Conservation (phyloP, 2,113 vertebrate species). For the Sinocyclocheilus grahami region DNA sequence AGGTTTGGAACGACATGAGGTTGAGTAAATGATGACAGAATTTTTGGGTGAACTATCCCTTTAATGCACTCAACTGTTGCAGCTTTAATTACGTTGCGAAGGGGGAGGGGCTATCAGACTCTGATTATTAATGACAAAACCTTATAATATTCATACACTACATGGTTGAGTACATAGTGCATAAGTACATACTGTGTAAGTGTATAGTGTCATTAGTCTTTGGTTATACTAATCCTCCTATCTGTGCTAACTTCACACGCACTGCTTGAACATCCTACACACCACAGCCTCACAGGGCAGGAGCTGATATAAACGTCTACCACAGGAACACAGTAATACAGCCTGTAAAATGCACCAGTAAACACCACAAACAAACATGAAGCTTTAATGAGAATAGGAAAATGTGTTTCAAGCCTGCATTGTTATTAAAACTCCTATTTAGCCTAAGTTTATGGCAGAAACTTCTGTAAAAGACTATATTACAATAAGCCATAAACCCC, state of each 20-base stretch:
- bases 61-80: too few species aligned
- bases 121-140: too few species aligned
- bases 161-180: too few species aligned
- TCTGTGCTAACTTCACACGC: not conserved
- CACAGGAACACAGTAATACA: conserved; percentile 28
- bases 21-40: too few species aligned
- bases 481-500: conserved; percentile 31
- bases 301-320: not conserved
- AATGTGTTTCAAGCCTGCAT: conserved; percentile 30
- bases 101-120: too few species aligned
- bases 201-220: too few species aligned
- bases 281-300: not conserved
- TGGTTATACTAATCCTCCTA: not conserved
- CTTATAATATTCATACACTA: too few species aligned
- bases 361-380: conserved; percentile 46
- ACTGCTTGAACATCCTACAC: not conserved
- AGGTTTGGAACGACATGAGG: too few species aligned
- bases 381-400: conserved; percentile 38
- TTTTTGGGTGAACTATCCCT: too few species aligned
- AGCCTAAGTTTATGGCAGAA: conserved; percentile 9
- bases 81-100: too few species aligned
- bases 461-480: conserved; percentile 23
- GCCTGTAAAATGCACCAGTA: conserved; percentile 34
- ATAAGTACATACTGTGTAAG: too few species aligned
- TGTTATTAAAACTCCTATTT: conserved; percentile 39